Evolutionary conservation across 2,888 invertebrate species (phyloP), one percentile per base, ranked within the genome.

Genomic region (Minunthozetes semirufus): DNA sequence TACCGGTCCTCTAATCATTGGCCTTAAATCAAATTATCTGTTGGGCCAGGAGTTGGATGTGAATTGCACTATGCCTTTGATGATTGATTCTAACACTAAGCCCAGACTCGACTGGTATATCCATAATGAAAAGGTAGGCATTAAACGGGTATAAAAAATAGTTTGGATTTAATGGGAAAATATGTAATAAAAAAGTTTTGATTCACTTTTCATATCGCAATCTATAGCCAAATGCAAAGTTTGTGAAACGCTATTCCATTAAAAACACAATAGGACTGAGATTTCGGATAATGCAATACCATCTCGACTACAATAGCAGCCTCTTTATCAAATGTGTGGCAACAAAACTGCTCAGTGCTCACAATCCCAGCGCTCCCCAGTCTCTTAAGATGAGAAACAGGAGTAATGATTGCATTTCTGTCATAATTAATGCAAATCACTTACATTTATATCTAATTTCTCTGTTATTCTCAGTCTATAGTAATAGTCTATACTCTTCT

Each of bases 61-160:
- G 22, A 74, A 70, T 25, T 74, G 74, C 27, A 70, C 70, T n/a
- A 6, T 71, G 19, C 71, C 70, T 29, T 33, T 38, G 38, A 50
- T 53, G 33, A 38, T 66, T 72, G 15, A 72, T 53, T 3, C n/a
- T 1, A 25, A 19, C 25, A 29, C 19, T 29, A 17, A 72, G 48
- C 19, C 53, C 25, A 72, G 53, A 72, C 48, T 72, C 50, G 50
- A 72, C 22, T 72, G 72, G 72, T 29, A 50, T 53, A 72, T 72
- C 1, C 66, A 66, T 11, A 66, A 66, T 38, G 27, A 66, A 66
- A 66, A 66, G 66, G 66, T 66, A 66, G 38, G 59, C 13, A 66
- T 13, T 48, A 48, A 53, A 53, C 19, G 53, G 3, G 15, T 50
- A n/a, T 8, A n/a, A 53, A n/a, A 53, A 53, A 66, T 38, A 9